Evolutionary conservation across 2,888 invertebrate genomes (phyloP).

Genomic region (Tetragonisca angustula): DNA sequence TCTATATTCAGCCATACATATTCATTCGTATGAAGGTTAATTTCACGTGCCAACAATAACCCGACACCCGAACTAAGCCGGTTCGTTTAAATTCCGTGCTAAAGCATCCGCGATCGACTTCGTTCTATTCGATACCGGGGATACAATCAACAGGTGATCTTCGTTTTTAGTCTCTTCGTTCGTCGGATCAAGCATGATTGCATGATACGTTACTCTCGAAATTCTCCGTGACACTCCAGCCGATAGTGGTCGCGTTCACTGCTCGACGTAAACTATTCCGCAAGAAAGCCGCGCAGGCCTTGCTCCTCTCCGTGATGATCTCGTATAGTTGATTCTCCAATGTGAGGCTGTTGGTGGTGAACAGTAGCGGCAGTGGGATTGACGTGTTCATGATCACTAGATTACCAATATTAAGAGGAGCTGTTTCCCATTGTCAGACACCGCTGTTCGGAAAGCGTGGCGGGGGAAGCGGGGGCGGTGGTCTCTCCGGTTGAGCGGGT

Average conservation of each 20-base stretch:
- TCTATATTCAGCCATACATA: background rate
- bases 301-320: constrained; percentile 85
- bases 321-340: constrained; percentile 79
- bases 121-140: background rate
- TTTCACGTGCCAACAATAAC: background rate
- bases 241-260: constrained; percentile 55
- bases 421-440: constrained; percentile 92
- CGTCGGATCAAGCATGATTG: constrained; percentile 30
- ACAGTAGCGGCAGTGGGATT: constrained; percentile 82
- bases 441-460: constrained; percentile 91
- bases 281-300: constrained; percentile 89
- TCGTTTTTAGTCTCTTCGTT: background rate
- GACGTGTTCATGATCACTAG: constrained; percentile 82
- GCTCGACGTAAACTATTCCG: constrained; percentile 86
- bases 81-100: background rate
- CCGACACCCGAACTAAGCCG: background rate
- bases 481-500: constrained; percentile 90
- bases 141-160: constrained; percentile 1
- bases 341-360: constrained; percentile 77
- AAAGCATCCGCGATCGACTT: constrained; percentile 6
- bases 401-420: constrained; percentile 86
- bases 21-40: background rate
- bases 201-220: constrained; percentile 57
- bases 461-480: constrained; percentile 93
- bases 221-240: constrained; percentile 60